phyloP scores from a whole-genome alignment of 2,888 invertebrate species.

The Lagria hirta region DNA sequence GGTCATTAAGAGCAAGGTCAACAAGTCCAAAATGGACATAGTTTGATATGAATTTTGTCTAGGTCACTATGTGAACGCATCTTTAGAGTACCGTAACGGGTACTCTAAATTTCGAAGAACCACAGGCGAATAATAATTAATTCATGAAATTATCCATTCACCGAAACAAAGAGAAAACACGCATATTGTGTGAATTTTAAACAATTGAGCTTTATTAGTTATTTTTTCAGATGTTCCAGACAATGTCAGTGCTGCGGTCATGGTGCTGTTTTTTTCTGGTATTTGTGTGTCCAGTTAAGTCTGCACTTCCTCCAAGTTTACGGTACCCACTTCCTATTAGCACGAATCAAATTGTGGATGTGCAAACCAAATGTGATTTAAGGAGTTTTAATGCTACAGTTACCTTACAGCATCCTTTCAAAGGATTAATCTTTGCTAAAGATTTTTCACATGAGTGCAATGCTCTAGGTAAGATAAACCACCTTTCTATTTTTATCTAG shows the following conservation, averaged over 20 bases:
- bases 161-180: slow-evolving; percentile 24
- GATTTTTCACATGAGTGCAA: slow-evolving; percentile 74
- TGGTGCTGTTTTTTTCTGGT: too few relatives aligned
- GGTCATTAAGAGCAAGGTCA: slow-evolving; percentile 26
- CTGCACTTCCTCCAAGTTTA: slow-evolving; percentile 40
- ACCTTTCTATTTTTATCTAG: too few relatives aligned
- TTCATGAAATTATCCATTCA: slow-evolving; percentile 12
- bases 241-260: slow-evolving; percentile 35
- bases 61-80: slow-evolving; percentile 19
- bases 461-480: slow-evolving; percentile 62
- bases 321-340: slow-evolving; percentile 40
- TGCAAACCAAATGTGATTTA: slow-evolving; percentile 65
- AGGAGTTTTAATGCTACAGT: slow-evolving; percentile 64
- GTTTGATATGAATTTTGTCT: slow-evolving; percentile 18
- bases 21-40: slow-evolving; percentile 18
- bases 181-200: slow-evolving; percentile 22
- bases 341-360: slow-evolving; percentile 60
- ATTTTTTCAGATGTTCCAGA: slow-evolving; percentile 53
- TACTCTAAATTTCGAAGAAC: slow-evolving; percentile 10
- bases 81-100: slow-evolving; percentile 13
- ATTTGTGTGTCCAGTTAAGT: slow-evolving; percentile 5
- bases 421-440: slow-evolving; percentile 72
- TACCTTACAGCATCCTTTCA: slow-evolving; percentile 65
- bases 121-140: slow-evolving; percentile 8
- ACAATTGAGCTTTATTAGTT: slow-evolving; percentile 36